Evolutionary conservation across 2,888 invertebrate genomes (phyloP).

Genomic region (Nomada goodeniana): DNA sequence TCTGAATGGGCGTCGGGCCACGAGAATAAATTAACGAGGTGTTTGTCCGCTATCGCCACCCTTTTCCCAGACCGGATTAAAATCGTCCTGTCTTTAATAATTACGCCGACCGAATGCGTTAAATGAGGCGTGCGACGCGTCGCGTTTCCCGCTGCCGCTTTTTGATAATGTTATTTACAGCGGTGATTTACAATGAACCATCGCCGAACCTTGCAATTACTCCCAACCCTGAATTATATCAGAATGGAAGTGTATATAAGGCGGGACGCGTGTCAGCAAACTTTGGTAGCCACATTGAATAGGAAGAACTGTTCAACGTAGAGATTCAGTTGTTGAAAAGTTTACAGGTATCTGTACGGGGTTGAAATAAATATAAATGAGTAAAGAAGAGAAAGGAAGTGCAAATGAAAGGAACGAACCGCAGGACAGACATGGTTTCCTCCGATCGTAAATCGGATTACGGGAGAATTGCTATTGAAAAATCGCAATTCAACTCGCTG

Average conservation of each 20-base stretch:
- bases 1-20: slow-evolving; percentile 60
- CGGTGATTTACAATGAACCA: slow-evolving; percentile 55
- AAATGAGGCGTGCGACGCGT: slow-evolving; percentile 65
- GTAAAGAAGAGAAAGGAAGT: background rate
- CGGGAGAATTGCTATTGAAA: background rate
- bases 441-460: background rate
- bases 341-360: slow-evolving; percentile 30
- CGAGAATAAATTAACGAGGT: slow-evolving; percentile 73
- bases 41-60: slow-evolving; percentile 65
- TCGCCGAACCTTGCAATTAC: slow-evolving; percentile 44
- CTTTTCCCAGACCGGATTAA: slow-evolving; percentile 57
- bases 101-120: slow-evolving; percentile 63
- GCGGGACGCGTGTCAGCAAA: slow-evolving; percentile 19
- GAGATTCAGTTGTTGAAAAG: slow-evolving; percentile 16
- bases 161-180: slow-evolving; percentile 67
- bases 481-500: background rate
- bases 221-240: slow-evolving; percentile 33
- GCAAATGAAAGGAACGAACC: slow-evolving; percentile 15
- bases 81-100: slow-evolving; percentile 71
- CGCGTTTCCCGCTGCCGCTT: slow-evolving; percentile 47
- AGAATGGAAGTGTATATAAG: slow-evolving; percentile 24
- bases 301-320: slow-evolving; percentile 28
- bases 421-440: background rate
- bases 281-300: slow-evolving; percentile 31
- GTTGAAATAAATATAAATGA: too few species aligned